Base-by-base conservation (phyloP, 2,797 vertebrate genomes). In the Distichodus sexfasciatus region DNA sequence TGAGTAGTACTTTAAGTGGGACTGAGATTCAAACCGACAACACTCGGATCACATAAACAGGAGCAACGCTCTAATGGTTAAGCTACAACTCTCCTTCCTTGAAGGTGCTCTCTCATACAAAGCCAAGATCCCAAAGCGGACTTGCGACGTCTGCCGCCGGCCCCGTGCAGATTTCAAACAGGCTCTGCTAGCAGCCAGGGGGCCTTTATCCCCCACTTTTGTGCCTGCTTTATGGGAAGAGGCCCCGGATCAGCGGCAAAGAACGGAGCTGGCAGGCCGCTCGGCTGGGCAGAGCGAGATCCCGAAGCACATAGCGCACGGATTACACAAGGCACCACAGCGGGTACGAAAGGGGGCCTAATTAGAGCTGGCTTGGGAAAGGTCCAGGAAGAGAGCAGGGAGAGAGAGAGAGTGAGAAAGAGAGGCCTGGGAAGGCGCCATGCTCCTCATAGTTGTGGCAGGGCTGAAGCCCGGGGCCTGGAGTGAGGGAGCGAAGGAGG, bases 291-390 rank as follows among this genome's bases (percentile, higher is more conserved):
- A 90, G 57, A 59, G 87, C 83, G 84, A 93, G 90, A 88, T 92
- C 88, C 87, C 86, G 89, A 93, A 92, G 90, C 87, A 86, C 93
- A 93, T 89, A 92, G 91, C 89, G 91, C 90, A 91, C 91, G 87
- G 88, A 92, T 95, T 94, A 94, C 92, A 93, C 91, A 93, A 92
- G 91, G 91, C 90, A 92, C 92, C 92, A 81, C 92, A 91, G 90
- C 85, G 91, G 89, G 89, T 91, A 90, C 87, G 85, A 90, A 84
- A 85, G 76, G 76, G 90, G 92, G 91, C 90, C 92, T 92, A 94
- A 94, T 94, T 94, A 94, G 91, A 91, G 87, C 83, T 65, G 64
- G 90, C 90, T 91, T 90, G 91, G 91, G 87, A 74, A 76, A 77
- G 74, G 83, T 82, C 79, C 62, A 71, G 61, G 53, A 46, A 53